Evolutionary conservation across 1,140 invertebrate genomes (phyloP), one percentile per base, ranked within the genome.

Genomic region (Caenorhabditis brenneri): DNA sequence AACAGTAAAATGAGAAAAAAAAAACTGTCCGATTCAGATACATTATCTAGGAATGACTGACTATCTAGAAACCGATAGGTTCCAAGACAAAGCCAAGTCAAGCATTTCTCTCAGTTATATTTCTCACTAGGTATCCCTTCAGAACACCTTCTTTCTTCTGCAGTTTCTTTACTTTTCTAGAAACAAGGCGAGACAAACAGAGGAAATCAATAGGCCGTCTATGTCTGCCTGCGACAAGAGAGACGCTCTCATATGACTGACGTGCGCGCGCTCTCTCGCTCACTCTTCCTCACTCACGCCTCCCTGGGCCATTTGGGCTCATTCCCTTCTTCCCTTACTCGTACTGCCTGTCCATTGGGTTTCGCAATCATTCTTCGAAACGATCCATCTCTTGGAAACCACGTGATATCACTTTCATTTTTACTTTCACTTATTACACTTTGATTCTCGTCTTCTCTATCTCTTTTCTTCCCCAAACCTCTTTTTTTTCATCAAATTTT

Each of bases 121-220:
- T n/a, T n/a, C n/a, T n/a, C n/a, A n/a, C n/a, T n/a, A n/a, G n/a
- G n/a, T n/a, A n/a, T n/a, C n/a, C n/a, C n/a, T n/a, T n/a, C n/a
- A n/a, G n/a, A n/a, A n/a, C n/a, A n/a, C 1, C 12, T 42, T 46
- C 29, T 31, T 36, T n/a, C 33, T 29, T 15, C 15, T 74, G n/a
- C n/a, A n/a, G n/a, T n/a, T n/a, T n/a, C n/a, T n/a, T n/a, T n/a
- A n/a, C 36, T 42, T 29, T 24, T 19, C 10, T 36, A 0, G 15
- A 22, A 24, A 27, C 65, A 9, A 46, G 33, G 65, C n/a, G 19
- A 74, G 65, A n/a, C 65, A 74, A 74, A 24, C 65, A 74, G 33
- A 74, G 65, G n/a, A 74, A 65, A 74, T 74, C 65, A 74, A 74
- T 74, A 74, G 36, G 29, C 33, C 10, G 65, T n/a, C 65, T 74